A percentile compares a stretch with the other conserved stretches of the same genome.
Conservation (phyloP, 2,797 vertebrate genomes). For the Myotis myotis region DNA sequence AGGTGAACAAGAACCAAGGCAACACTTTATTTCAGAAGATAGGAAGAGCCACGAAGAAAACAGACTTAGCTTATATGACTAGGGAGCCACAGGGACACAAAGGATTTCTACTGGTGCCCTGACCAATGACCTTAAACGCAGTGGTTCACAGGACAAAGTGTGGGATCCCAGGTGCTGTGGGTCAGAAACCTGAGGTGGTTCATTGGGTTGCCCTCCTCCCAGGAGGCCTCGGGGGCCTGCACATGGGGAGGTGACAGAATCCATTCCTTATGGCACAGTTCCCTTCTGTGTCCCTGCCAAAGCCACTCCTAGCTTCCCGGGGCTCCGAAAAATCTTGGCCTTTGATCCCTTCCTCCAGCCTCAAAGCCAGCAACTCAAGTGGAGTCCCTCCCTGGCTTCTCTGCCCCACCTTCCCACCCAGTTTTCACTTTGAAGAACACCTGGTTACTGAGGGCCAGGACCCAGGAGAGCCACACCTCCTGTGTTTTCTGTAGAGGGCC, state of each 20-base stretch:
- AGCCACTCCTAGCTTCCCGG: no score
- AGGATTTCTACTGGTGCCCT: no score
- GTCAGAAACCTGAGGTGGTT: no score
- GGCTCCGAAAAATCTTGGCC: no score
- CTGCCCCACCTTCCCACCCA: neutral
- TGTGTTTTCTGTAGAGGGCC: no score
- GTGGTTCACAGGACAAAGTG: no score
- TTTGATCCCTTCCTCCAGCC: neutral
- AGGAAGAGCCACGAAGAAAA: neutral
- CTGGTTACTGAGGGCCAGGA: no score
- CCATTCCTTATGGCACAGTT: neutral
- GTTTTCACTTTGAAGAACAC: no score
- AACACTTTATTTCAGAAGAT: neutral
- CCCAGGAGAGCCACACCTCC: no score
- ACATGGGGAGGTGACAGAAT: neutral
- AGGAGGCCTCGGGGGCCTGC: rapidly evolving
- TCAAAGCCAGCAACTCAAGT: rapidly evolving
- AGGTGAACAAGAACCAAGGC: no score
- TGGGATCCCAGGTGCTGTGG: no score
- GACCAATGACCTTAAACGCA: no score
- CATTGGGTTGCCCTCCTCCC: neutral
- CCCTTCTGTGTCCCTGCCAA: neutral
- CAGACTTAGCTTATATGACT: neutral
- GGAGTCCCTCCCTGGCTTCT: rapidly evolving
- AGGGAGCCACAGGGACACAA: rapidly evolving